Evolutionary conservation across 2,888 invertebrate genomes (phyloP), one percentile per base, ranked within the genome.

Genomic region (Ceratothoa steindachneri): DNA sequence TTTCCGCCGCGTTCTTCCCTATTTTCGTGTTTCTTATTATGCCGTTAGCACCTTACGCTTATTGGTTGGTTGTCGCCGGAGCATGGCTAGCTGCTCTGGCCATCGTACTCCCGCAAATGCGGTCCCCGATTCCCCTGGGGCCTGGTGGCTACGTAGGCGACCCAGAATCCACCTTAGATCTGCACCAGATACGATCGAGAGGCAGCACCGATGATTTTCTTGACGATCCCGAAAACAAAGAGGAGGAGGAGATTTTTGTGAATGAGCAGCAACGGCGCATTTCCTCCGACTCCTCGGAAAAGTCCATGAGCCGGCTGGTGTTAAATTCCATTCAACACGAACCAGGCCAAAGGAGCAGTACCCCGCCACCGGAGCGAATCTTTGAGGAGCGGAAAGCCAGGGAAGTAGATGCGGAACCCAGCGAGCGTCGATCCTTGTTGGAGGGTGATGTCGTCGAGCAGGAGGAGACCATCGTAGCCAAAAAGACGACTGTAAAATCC

Each of bases 21-120:
- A 31, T 71, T n/a, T 71, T 71, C 30, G 19, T 66, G 4, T 71
- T 71, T 19, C n/a, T 41, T 24, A 71, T 71, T 64, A 12, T 71
- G 5, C 71, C 71, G 2, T 9, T 66, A 9, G 41, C 66, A 12
- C 66, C 71, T 12, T 22, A 66, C 52, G 51, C 30, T 15, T 71
- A 71, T 51, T 71, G 71, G 71, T 31, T 71, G 22, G 64, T 66
- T 9, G 65, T 66, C 5, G 71, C 66, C 28, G 64, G 29, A n/a
- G 66, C 41, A 12, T 71, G 71, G 71, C 5, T 66, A 4, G 28
- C 66, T 9, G 51, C 53, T n/a, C 29, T 65, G 7, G 65, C 51
- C 9, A 52, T 5, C n/a, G 12, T 71, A 22, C 51, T 71, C 27
- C 71, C 71, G 29, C 41, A 66, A 22, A 65, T 71, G 65, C 31